Base-by-base conservation (phyloP, 2,888 invertebrate genomes). In the Scaptomyza reducta region DNA sequence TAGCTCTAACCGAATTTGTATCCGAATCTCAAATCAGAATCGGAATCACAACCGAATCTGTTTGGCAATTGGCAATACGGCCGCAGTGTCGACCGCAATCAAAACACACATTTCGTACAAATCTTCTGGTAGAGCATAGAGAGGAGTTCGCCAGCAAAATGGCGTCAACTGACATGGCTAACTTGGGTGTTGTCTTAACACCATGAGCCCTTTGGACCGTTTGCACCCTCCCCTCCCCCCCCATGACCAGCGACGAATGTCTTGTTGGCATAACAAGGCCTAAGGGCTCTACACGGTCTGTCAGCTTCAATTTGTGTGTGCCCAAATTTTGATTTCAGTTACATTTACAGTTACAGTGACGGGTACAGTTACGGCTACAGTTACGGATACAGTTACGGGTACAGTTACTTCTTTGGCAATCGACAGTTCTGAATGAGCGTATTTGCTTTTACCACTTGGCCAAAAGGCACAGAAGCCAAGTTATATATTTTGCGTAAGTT, bases 281-380 rank as follows among this genome's bases (percentile, higher is more conserved):
- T 75, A 73, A 77, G 72, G 79, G 85, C 75, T 79, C 60, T 62
- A 72, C 75, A 69, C 73, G 73, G 58, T 65, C 66, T 85, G 83
- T 82, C 86, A 70, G 70, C 63, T 73, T 69, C 70, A 73, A 85
- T 85, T 82, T 79, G 82, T 82, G 47, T 69, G 74, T 25, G 47
- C 11, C 3, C 63, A 55, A 55, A 41, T 60, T 61, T 70, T 60
- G 33, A 35, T 38, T 33, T 40, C 18, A 25, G 55, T 22, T 49
- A 25, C 42, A n/a, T 5, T 40, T 27, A 25, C 22, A 22, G 54
- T 22, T 47, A 25, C 38, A 11, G 27, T 45, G 7, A 50, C 51
- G 16, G 45, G 25, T 11, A 42, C 53, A 14, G 16, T 35, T 31
- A 35, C 45, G 9, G 56, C 45, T 47, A 46, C 31, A 10, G 0